A percentile compares a stretch with the other conserved stretches of the same genome.
phyloP scores from a whole-genome alignment of 2,888 invertebrate species.

The Drepana falcataria region DNA sequence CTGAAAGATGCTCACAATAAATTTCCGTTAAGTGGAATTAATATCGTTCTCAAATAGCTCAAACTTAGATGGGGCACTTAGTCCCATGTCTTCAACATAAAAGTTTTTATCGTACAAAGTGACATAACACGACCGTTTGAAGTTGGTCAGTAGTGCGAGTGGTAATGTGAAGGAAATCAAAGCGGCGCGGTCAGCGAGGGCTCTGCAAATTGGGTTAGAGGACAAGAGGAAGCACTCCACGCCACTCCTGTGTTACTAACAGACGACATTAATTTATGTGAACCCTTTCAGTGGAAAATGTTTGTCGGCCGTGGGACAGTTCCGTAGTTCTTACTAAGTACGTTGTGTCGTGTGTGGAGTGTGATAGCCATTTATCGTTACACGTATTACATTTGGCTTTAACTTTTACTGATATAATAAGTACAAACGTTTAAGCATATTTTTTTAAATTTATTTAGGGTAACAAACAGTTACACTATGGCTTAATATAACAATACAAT shows the following conservation, averaged over 20 bases:
- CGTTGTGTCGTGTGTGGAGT: too few species aligned
- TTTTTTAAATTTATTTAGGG: too few species aligned
- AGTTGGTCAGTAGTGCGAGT: slow-evolving; percentile 9
- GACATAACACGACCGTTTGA: not conserved
- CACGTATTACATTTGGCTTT: too few species aligned
- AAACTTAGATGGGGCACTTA: too few species aligned
- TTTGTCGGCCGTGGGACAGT: slow-evolving; percentile 9
- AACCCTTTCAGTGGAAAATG: slow-evolving; percentile 8
- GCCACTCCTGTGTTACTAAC: slow-evolving; percentile 13
- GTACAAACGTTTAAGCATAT: too few species aligned
- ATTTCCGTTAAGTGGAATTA: too few species aligned
- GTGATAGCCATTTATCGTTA: too few species aligned
- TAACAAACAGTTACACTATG: too few species aligned
- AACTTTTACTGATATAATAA: too few species aligned
- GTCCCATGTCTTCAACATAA: not conserved
- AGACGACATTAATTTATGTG: slow-evolving; percentile 30
- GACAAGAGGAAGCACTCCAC: slow-evolving; percentile 39
- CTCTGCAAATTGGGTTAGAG: slow-evolving; percentile 52
- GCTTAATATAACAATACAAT: too few species aligned
- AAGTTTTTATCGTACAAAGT: not conserved
- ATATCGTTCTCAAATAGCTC: too few species aligned
- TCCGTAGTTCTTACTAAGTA: not conserved
- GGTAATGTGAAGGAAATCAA: slow-evolving; percentile 41
- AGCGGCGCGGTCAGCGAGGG: slow-evolving; percentile 41
- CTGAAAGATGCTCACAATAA: too few species aligned